Conservation (phyloP, 2,888 invertebrate species). For the Globia sparganii region DNA sequence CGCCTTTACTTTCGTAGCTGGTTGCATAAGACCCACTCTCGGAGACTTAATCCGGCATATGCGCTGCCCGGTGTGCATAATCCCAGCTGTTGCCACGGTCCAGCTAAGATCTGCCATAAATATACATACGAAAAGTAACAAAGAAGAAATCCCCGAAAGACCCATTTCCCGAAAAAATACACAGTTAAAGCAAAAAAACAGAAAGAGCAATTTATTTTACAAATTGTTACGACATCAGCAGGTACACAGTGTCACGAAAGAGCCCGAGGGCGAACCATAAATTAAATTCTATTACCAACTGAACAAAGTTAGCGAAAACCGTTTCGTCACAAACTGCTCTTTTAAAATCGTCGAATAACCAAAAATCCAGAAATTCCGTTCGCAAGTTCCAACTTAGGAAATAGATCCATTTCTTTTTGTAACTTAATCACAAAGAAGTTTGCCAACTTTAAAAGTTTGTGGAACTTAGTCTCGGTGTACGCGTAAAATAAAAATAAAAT, state of each 20-base stretch:
- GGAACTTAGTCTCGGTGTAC: conserved; percentile 69
- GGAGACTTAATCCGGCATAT: conserved; percentile 31
- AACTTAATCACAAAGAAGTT: conserved; percentile 76
- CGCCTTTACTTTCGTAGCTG: conserved; percentile 4
- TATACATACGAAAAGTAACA: conserved; percentile 17
- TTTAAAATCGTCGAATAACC: conserved; percentile 64
- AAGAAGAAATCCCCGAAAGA: neutral
- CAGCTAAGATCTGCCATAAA: conserved; percentile 4
- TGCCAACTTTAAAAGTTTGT: conserved; percentile 71
- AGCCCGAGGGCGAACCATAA: conserved; percentile 51
- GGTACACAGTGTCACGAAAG: conserved; percentile 50
- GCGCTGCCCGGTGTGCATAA: conserved; percentile 23
- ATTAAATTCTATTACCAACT: conserved; percentile 63
- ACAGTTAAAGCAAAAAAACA: conserved; percentile 49
- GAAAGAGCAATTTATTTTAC: conserved; percentile 56
- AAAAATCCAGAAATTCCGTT: conserved; percentile 63
- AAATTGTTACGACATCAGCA: conserved; percentile 59
- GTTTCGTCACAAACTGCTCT: conserved; percentile 62
- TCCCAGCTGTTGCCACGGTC: conserved; percentile 27
- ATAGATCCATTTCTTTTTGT: conserved; percentile 76
- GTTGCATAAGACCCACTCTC: conserved; percentile 31
- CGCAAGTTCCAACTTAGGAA: conserved; percentile 67
- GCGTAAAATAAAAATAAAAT: conserved; percentile 76
- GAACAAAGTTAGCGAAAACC: conserved; percentile 56
- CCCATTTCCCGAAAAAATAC: conserved; percentile 14